Evolutionary conservation across 2,888 invertebrate genomes (phyloP).

Genomic region (Drosophila subquinaria): DNA sequence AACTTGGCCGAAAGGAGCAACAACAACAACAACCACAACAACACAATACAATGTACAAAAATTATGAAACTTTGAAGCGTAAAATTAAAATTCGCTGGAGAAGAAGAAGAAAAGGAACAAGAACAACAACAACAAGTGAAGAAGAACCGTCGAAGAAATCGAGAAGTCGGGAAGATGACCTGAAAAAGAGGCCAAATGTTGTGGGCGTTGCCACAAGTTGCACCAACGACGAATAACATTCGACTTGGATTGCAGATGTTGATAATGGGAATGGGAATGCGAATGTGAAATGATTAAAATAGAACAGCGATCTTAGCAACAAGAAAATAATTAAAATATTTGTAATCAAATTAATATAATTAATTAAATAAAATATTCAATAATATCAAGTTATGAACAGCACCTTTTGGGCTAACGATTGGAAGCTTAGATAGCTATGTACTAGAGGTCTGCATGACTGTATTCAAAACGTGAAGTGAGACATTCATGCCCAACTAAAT

Average conservation of each 20-base stretch:
- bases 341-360: too few species aligned
- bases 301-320: background rate
- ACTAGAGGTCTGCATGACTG: too few species aligned
- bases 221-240: conserved; percentile 49
- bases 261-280: conserved; percentile 23
- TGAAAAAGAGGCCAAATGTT: conserved; percentile 49
- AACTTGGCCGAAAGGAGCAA: conserved; percentile 32
- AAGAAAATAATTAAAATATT: conserved; percentile 19
- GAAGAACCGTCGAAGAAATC: conserved; percentile 32
- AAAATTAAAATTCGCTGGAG: conserved; percentile 67
- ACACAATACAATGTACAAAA: conserved; percentile 57
- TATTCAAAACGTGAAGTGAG: too few species aligned
- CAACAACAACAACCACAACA: conserved; percentile 29
- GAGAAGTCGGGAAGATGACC: conserved; percentile 43
- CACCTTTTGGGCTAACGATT: too few species aligned
- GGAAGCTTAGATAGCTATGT: too few species aligned
- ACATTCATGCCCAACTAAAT: too few species aligned
- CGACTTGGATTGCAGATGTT: conserved; percentile 15
- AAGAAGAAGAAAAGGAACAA: conserved; percentile 5
- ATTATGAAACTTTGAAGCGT: conserved; percentile 77
- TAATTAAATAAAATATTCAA: background rate
- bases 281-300: conserved; percentile 18
- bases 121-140: conserved; percentile 10
- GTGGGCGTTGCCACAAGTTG: conserved; percentile 66
- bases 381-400: too few species aligned